Percentiles rank a stretch among this genome's conserved stretches.
Evolutionary conservation across 2,113 vertebrate species (phyloP).

Genomic region (Pitta sordida): DNA sequence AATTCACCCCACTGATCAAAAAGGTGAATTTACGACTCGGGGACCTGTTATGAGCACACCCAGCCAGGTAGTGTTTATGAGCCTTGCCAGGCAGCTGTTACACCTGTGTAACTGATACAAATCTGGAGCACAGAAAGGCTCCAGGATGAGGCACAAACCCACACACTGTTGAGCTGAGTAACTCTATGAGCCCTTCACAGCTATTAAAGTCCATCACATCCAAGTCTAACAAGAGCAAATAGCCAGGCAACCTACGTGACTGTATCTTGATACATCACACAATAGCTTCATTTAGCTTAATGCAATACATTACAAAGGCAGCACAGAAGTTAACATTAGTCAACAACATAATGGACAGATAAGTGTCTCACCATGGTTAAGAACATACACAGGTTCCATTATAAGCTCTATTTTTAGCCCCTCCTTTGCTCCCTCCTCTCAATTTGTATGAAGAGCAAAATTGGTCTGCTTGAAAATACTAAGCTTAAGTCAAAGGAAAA

Average conservation of each 20-base stretch:
- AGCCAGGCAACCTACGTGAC: constrained; percentile 34
- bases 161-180: neutral
- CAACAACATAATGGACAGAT: constrained; percentile 59
- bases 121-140: neutral
- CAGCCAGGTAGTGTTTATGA: neutral
- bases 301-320: constrained; percentile 52
- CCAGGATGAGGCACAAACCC: neutral
- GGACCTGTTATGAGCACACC: neutral
- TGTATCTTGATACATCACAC: constrained; percentile 28
- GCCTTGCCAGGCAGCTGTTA: neutral
- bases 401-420: constrained; percentile 39
- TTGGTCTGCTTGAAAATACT: constrained; percentile 5
- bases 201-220: constrained; percentile 46
- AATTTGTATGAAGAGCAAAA: constrained; percentile 20
- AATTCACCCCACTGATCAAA: neutral
- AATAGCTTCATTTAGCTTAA: constrained; percentile 61
- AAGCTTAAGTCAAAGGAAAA: neutral
- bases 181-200: neutral
- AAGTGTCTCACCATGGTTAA: constrained; percentile 45
- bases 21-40: neutral
- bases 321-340: constrained; percentile 56
- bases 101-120: neutral
- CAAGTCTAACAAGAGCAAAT: constrained; percentile 29
- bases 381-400: constrained; percentile 52
- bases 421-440: constrained; percentile 1